Base-by-base conservation (phyloP, 1,140 invertebrate genomes). In the Philotrypesis tridentata region DNA sequence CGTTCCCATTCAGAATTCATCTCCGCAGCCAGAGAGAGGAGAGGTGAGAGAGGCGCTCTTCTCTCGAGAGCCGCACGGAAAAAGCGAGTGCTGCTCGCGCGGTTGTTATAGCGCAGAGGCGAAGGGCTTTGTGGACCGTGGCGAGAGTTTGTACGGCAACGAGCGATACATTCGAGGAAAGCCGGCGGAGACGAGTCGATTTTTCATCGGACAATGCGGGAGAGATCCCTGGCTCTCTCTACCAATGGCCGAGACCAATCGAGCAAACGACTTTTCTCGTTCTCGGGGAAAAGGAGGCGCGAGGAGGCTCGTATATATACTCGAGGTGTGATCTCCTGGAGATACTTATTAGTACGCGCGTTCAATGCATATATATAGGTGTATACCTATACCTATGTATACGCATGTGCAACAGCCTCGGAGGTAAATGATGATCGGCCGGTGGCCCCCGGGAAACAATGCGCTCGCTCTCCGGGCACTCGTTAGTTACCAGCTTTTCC, bases 221-320 rank as follows among this genome's bases (percentile, higher is more conserved):
- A 8, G n/a, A n/a, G n/a, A n/a, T n/a, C 43, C 27, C 63, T 27
- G 25, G 9, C 63, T 29, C 63, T 37, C 12, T 9, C 25, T 61
- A 17, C 48, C 86, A 86, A 89, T 90, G 84, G 85, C 87, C 88
- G 87, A 65, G 83, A 86, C 89, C 84, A 90, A 89, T 90, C 85
- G 86, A 80, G 88, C 87, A 87, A 89, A 89, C 86, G 79, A 73
- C 48, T 55, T 55, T 17, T 55, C 48, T 43, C 11, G 40, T 4
- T 14, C n/a, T n/a, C 33, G 9, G 33, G 9, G 33, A 37, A 37
- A 37, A 37, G 33, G 33, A 3, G 9, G 9, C 9, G 33, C 33
- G 48, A 40, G 27, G 31, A 67, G n/a, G n/a, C n/a, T n/a, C n/a
- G n/a, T n/a, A n/a, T n/a, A n/a, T n/a, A 14, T 7, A 9, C 74